Base-by-base conservation (phyloP, 2,797 vertebrate genomes). In the Coluber constrictor region DNA sequence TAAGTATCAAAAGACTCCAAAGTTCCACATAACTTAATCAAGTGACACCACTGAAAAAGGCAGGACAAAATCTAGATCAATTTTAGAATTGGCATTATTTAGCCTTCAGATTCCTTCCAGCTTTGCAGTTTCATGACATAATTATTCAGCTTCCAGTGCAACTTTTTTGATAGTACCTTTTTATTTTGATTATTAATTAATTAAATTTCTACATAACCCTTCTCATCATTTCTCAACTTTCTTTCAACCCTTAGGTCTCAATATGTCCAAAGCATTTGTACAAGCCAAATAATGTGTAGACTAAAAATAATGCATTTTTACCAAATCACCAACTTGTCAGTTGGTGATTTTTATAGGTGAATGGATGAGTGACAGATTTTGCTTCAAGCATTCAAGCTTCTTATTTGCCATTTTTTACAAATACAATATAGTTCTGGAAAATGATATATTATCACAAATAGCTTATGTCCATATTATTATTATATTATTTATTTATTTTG, bases 181-280 rank as follows among this genome's bases (percentile, higher is more conserved):
- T 95, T 86, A 56, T 37, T 93, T 74, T 66, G 12, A n/a, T 63
- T 29, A 63, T 63, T n/a, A 66, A 66, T 61, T 61, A 27, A 61
- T 66, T 15, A n/a, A n/a, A n/a, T 66, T 66, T 66, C 63, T n/a
- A 13, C 29, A 15, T 66, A 4, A 66, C 63, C 4, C 12, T 66
- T 66, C 8, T 61, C 23, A 66, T 66, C 63, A 66, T 93, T 93
- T 94, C 57, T 95, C 90, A 27, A 92, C 90, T 23, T 66, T 57
- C 93, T 57, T 93, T 93, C 43, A 94, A 54, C 90, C 32, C 66
- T 91, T 59, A 79, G 92, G 96, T 79, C 60, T 90, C 90, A 90
- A 92, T 43, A 87, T 94, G 90, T 93, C 6, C 20, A 93, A 95
- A 95, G 90, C 89, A 92, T 94, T 95, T 95, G 66, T 93, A 83